These are phyloP conservation scores for Agrochola litura DNA, from an alignment of 2,888 invertebrate species.

Conservation along the genomic window DNA sequence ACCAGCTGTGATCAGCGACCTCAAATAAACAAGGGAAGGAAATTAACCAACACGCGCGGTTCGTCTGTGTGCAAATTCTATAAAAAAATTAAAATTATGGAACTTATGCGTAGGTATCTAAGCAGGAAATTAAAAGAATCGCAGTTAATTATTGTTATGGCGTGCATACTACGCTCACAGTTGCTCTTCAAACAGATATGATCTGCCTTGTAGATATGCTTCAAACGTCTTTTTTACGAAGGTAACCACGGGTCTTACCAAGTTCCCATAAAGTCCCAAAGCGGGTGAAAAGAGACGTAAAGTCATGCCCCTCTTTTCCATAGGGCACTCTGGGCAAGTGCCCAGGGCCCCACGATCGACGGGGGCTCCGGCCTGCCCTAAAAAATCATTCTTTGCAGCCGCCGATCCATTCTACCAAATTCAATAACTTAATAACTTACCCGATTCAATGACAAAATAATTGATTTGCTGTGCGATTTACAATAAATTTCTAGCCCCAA, in stretches of 20 bases:
- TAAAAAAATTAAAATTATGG: constrained; percentile 6
- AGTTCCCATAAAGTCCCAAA: not conserved
- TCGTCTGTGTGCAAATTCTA: not conserved
- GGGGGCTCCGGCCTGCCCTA: too few relatives aligned
- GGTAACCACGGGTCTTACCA: not conserved
- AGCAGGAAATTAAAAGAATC: not conserved
- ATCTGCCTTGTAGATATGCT: too few relatives aligned
- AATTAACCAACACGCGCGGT: constrained; percentile 6
- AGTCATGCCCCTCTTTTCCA: not conserved
- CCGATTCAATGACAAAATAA: too few relatives aligned
- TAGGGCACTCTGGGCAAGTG: too few relatives aligned
- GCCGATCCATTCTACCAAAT: too few relatives aligned
- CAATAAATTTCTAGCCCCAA: too few relatives aligned
- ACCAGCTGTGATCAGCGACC: not conserved
- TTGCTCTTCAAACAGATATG: not conserved
- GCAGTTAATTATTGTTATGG: not conserved
- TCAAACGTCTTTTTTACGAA: not conserved
- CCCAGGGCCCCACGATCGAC: too few relatives aligned
- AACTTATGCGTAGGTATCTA: not conserved
- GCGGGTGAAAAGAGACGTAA: not conserved
- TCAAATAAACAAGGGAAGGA: constrained; percentile 7
- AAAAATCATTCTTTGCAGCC: too few relatives aligned
- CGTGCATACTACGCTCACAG: too few relatives aligned
- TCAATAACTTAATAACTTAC: too few relatives aligned
- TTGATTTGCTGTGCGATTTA: too few relatives aligned